Conservation (phyloP, 1,140 invertebrate genomes). For the Ceratina japonica region DNA sequence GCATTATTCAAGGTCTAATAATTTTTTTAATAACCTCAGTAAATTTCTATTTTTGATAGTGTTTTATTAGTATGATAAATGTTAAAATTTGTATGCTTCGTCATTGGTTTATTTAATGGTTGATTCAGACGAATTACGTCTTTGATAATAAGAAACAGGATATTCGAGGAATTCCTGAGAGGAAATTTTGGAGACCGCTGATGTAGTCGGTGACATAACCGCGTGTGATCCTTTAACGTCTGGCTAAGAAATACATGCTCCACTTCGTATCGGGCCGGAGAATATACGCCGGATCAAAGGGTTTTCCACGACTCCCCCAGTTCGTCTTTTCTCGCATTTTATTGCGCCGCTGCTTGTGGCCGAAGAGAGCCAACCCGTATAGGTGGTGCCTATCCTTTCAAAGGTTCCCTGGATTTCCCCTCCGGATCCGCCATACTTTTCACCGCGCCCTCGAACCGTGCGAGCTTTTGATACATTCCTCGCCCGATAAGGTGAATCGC, state of each 20-base stretch:
- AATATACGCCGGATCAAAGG: constrained; percentile 36
- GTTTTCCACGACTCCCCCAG: constrained; percentile 8
- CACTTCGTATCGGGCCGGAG: constrained; percentile 6
- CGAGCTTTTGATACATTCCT: constrained; percentile 19
- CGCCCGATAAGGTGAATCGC: constrained; percentile 38
- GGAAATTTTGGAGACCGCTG: not conserved
- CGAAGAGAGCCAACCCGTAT: not conserved
- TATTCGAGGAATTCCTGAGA: no score
- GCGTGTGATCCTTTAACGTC: constrained; percentile 20
- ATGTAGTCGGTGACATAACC: constrained; percentile 10
- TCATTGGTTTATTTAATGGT: no score
- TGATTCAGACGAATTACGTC: no score
- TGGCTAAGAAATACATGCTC: constrained; percentile 26
- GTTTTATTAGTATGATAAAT: no score
- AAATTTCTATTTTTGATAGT: no score
- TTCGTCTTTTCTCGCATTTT: constrained; percentile 35
- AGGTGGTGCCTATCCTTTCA: constrained; percentile 38
- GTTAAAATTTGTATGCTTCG: no score
- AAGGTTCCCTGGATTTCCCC: constrained; percentile 17
- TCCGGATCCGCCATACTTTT: not conserved
- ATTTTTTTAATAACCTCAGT: no score
- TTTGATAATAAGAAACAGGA: no score
- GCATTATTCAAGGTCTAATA: no score
- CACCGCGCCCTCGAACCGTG: not conserved
- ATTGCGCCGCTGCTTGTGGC: not conserved